Base-by-base conservation (phyloP, 1,140 invertebrate species). In the Ostrea denselamellosa region DNA sequence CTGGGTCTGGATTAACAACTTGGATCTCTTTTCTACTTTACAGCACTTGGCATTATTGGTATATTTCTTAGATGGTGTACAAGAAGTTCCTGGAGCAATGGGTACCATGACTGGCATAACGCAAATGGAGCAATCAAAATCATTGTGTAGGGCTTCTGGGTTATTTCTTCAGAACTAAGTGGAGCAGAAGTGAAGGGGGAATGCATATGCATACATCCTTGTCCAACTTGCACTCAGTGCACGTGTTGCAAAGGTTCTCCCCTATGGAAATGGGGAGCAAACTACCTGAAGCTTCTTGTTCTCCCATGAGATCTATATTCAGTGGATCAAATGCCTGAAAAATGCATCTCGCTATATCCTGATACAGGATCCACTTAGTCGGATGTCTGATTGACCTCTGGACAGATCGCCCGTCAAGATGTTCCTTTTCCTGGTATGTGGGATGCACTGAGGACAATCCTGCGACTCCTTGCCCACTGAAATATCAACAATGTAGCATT, bases 331-430 rank as follows among this genome's bases (percentile, higher is more conserved):
- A 83, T n/a, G 9, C 22, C 12, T 86, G 83, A 85, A 86, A 90
- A 28, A 90, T 54, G 5, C 44, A 28, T 17, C 52, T 85, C 28
- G 82, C 53, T 25, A 86, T 68, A 54, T 54, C 53, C 9, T 34
- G 52, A 52, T 84, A 14, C 52, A 54, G 52, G 51, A 44, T 84
- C 83, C 83, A 10, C 51, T 84, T 51, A 25, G 83, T 84, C 51
- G 28, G 9, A 85, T 85, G 34, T 19, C 83, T 51, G 17, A 54
- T 85, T 25, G 10, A 12, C 53, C 53, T 52, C 86, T 56, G 17
- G 87, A 88, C 44, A 88, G 58, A 53, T 22, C 68, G 71, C 86
- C 85, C 19, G 88, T 58, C 5, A 85, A 12, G n/a, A 88, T 71
- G 77, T 88, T 88, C 5, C 54, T 53, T 54, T 85, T 54, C n/a